A percentile compares a stretch with the other conserved stretches of the same genome.
phyloP scores from a whole-genome alignment of 2,888 invertebrate genomes.

The Acrocera orbiculus region DNA sequence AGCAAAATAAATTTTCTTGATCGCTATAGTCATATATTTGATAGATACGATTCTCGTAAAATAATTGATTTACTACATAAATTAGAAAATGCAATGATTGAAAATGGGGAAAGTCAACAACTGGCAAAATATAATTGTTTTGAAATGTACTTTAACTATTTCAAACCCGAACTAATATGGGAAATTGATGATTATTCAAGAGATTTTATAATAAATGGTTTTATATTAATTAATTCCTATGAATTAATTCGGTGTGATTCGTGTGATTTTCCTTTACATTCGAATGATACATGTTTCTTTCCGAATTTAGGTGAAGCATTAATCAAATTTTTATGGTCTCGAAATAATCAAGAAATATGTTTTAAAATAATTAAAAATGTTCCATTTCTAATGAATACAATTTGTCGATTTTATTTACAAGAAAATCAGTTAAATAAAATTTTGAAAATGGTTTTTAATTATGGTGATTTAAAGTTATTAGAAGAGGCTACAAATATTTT shows the following conservation, averaged over 20 bases:
- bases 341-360: constrained; percentile 27
- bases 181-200: constrained; percentile 28
- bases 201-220: constrained; percentile 28
- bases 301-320: constrained; percentile 26
- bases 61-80: constrained; percentile 25
- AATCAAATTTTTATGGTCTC: constrained; percentile 30
- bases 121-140: constrained; percentile 24
- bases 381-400: constrained; percentile 26
- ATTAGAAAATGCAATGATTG: constrained; percentile 24
- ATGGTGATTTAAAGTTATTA: constrained; percentile 24
- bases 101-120: constrained; percentile 22
- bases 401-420: constrained; percentile 28
- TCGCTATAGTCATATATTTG: constrained; percentile 28
- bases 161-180: constrained; percentile 30
- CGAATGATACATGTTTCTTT: constrained; percentile 25
- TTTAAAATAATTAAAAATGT: constrained; percentile 26
- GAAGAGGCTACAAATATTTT: constrained; percentile 24
- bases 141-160: constrained; percentile 31
- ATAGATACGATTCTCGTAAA: constrained; percentile 26
- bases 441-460: constrained; percentile 26
- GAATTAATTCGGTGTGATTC: constrained; percentile 21
- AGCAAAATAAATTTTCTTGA: constrained; percentile 26
- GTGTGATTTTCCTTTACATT: constrained; percentile 28
- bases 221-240: constrained; percentile 22
- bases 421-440: constrained; percentile 19